These are phyloP conservation scores for Diplogasteroides magnus DNA, from an alignment of 1,140 invertebrate genomes.

Conservation along the genomic window DNA sequence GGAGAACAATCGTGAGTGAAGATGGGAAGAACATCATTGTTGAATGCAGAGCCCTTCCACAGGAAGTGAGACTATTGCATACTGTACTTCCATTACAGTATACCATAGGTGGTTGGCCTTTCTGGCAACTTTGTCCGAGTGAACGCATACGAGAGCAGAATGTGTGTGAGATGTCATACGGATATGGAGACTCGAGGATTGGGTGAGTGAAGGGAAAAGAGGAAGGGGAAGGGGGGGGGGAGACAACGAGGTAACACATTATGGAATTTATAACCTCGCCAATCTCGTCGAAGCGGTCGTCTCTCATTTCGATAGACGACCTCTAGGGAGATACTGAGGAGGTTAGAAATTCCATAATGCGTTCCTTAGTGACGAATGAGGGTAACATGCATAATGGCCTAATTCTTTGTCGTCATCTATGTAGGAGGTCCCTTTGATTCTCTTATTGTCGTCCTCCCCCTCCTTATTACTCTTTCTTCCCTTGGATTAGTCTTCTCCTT, in stretches of 20 bases:
- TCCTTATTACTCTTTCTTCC: background rate
- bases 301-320: too few relatives aligned
- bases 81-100: background rate
- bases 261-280: too few relatives aligned
- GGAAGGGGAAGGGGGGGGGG: background rate
- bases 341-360: too few relatives aligned
- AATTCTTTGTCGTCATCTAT: too few relatives aligned
- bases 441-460: slow-evolving; percentile 4
- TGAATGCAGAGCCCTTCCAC: slow-evolving; percentile 30
- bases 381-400: too few relatives aligned
- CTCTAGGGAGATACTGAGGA: too few relatives aligned
- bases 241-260: background rate
- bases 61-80: slow-evolving; percentile 7
- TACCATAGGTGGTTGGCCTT: slow-evolving; percentile 2
- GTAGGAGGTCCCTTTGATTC: too few relatives aligned
- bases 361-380: too few relatives aligned
- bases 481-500: background rate
- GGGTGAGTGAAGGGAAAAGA: slow-evolving; percentile 1
- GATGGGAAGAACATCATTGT: slow-evolving; percentile 36
- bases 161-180: slow-evolving; percentile 42
- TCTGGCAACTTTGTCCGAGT: slow-evolving; percentile 40
- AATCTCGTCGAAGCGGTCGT: too few relatives aligned
- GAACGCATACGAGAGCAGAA: slow-evolving; percentile 37
- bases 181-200: slow-evolving; percentile 20
- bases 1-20: slow-evolving; percentile 30